Conservation (phyloP, 2,888 invertebrate genomes). For the Aleiodes leptofemur region DNA sequence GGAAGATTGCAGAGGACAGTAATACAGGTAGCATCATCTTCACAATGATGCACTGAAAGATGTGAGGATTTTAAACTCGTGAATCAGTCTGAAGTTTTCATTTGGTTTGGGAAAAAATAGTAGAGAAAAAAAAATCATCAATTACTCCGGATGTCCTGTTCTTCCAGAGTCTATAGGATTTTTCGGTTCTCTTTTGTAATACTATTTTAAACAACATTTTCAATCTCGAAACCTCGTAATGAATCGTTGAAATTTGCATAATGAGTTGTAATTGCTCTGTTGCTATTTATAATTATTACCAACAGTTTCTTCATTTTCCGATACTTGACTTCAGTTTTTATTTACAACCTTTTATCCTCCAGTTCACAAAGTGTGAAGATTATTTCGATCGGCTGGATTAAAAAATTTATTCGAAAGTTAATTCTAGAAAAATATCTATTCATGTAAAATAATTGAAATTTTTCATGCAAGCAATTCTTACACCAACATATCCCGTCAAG, state of each 20-base stretch:
- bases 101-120: slow-evolving; percentile 14
- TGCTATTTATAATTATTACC: no score
- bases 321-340: no score
- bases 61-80: slow-evolving; percentile 9
- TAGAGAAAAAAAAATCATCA: neutral
- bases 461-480: no score
- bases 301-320: no score
- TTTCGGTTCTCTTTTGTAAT: neutral
- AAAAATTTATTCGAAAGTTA: no score
- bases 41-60: neutral
- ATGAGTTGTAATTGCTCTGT: slow-evolving; percentile 11
- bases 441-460: no score
- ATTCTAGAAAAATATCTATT: no score
- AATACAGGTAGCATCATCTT: slow-evolving; percentile 13
- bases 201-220: neutral
- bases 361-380: no score
- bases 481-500: no score
- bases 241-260: neutral
- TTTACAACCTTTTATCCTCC: no score
- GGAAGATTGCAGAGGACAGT: slow-evolving; percentile 10
- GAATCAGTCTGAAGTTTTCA: neutral
- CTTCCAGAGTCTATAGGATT: slow-evolving; percentile 10
- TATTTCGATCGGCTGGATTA: no score
- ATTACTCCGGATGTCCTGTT: slow-evolving; percentile 22
- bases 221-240: neutral